phyloP scores from a whole-genome alignment of 2,113 vertebrate genomes.

The Callaeas wilsoni region DNA sequence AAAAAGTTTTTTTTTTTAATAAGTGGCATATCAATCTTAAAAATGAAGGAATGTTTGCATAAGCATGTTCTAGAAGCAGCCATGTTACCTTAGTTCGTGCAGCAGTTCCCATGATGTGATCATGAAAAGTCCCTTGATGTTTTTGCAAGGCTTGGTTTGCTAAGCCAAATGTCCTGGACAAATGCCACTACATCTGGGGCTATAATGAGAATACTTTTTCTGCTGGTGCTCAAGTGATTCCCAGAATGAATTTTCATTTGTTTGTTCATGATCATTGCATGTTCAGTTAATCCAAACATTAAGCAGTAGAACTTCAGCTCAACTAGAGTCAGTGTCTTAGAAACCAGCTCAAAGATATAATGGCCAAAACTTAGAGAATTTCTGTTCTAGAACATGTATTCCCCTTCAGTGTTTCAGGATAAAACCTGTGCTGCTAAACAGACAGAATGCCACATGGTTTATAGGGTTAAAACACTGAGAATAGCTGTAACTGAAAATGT shows the following conservation, averaged over 20 bases:
- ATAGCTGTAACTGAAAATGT: not conserved
- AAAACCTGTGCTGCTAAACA: not conserved
- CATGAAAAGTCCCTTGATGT: not conserved
- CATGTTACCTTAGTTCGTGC: not conserved
- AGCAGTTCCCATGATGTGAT: not conserved
- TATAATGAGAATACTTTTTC: not conserved
- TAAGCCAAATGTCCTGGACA: not conserved
- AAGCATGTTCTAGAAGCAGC: not conserved
- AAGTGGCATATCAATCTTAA: not conserved
- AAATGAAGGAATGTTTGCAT: not conserved
- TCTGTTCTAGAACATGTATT: not conserved
- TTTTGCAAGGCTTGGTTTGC: not conserved
- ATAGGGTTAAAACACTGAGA: not conserved
- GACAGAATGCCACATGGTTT: not conserved
- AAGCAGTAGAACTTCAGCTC: not conserved
- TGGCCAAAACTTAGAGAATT: not conserved
- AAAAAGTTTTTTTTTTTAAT: not conserved
- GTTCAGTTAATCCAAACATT: not conserved
- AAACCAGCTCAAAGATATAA: not conserved
- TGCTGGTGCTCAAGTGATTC: constrained; percentile 1
- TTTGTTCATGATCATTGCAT: not conserved
- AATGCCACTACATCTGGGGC: constrained; percentile 1
- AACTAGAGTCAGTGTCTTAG: not conserved
- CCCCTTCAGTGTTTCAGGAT: not conserved
- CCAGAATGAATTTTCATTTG: not conserved